phyloP scores from a whole-genome alignment of 2,797 vertebrate genomes.

The Sandelia bainsii region DNA sequence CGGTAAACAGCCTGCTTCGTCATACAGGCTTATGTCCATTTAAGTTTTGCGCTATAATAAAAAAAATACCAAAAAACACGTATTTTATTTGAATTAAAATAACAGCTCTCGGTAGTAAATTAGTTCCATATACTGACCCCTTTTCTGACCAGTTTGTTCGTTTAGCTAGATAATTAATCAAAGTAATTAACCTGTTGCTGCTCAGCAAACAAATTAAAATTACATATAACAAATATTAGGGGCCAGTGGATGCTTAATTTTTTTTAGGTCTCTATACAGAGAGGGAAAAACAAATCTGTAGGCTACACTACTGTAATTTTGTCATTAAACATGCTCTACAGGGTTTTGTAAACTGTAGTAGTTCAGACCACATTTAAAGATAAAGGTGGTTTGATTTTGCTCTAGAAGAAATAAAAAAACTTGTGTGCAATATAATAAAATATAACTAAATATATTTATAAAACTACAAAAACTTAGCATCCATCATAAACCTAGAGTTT shows the following conservation, averaged over 20 bases:
- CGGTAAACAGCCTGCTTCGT: constrained; percentile 9
- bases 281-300: not conserved
- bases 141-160: not conserved
- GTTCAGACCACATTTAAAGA: not conserved
- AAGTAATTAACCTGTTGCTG: constrained; percentile 74
- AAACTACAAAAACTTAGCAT: not conserved
- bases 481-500: not conserved
- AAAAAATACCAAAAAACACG: too few species aligned
- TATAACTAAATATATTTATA: not conserved
- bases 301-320: not conserved
- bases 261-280: not conserved
- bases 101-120: not conserved
- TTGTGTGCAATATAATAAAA: not conserved
- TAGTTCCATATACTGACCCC: not conserved
- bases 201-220: not conserved
- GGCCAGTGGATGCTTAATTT: not conserved
- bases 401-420: not conserved
- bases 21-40: not conserved
- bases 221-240: not conserved
- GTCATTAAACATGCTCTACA: not conserved
- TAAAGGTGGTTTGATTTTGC: not conserved
- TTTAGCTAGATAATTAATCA: not conserved
- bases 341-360: not conserved
- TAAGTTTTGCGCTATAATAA: constrained; percentile 23
- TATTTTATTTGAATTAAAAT: not conserved